These are phyloP conservation scores for Drosophila sp. DNA, from an alignment of 1,140 invertebrate genomes.

Conservation along the genomic window DNA sequence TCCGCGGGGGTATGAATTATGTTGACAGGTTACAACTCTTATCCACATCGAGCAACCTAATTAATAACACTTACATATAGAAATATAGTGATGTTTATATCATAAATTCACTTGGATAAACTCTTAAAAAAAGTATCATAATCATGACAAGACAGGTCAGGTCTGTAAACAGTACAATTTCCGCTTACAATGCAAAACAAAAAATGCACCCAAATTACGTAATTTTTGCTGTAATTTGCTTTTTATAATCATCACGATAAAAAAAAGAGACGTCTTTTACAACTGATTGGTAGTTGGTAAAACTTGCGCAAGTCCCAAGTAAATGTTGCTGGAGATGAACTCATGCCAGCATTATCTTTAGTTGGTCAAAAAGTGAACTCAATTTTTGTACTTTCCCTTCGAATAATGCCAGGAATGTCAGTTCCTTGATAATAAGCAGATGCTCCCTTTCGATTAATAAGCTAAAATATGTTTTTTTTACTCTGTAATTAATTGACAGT, in stretches of 20 bases:
- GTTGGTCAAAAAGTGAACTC: constrained; percentile 16
- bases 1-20: constrained; percentile 4
- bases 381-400: constrained; percentile 24
- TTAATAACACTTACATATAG: not conserved
- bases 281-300: constrained; percentile 4
- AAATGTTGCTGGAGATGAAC: constrained; percentile 15
- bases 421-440: constrained; percentile 2
- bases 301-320: constrained; percentile 4
- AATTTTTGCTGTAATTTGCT: constrained; percentile 15
- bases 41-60: not conserved
- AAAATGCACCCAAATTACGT: constrained; percentile 10
- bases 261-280: constrained; percentile 20
- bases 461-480: not conserved
- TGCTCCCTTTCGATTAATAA: constrained; percentile 1
- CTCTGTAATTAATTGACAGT: constrained; percentile 12
- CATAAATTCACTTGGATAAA: not conserved
- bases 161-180: constrained; percentile 2
- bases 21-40: constrained; percentile 9
- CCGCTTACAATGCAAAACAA: not conserved
- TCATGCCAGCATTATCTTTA: constrained; percentile 29
- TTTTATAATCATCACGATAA: constrained; percentile 28
- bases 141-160: not conserved
- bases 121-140: not conserved
- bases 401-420: constrained; percentile 6
- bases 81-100: not conserved